These are phyloP conservation scores for Mustela nigripes DNA, from an alignment of 2,113 vertebrate species.

Conservation along the genomic window DNA sequence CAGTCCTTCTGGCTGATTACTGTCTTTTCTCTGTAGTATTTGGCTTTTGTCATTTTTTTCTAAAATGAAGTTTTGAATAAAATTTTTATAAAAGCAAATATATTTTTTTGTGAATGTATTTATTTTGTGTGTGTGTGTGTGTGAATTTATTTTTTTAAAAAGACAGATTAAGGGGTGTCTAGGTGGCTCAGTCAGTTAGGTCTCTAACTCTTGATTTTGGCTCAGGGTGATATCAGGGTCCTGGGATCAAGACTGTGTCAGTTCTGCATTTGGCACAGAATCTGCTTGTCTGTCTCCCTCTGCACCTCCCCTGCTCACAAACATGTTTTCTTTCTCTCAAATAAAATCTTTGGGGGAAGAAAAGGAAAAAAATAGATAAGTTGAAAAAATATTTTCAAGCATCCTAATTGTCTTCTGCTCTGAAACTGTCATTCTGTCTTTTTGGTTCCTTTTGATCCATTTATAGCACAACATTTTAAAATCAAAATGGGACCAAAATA, in stretches of 20 bases:
- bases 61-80: conserved; percentile 42
- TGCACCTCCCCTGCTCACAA: too few relatives aligned
- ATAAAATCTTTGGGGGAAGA: too few relatives aligned
- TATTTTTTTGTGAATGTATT: not conserved
- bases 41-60: conserved; percentile 34
- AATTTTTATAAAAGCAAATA: not conserved
- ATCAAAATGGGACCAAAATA: not conserved
- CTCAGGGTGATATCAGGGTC: too few relatives aligned
- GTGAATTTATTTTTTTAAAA: not conserved
- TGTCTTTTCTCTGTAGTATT: conserved; percentile 25
- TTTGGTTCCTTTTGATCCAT: not conserved
- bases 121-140: too few relatives aligned
- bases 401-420: not conserved
- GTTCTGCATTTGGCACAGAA: too few relatives aligned
- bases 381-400: not conserved
- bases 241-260: too few relatives aligned
- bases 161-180: not conserved
- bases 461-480: not conserved
- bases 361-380: not conserved
- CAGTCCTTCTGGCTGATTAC: not conserved
- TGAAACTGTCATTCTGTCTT: not conserved
- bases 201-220: too few relatives aligned
- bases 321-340: too few relatives aligned
- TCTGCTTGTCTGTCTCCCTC: too few relatives aligned
- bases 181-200: too few relatives aligned